Base-by-base conservation (phyloP, 1,140 invertebrate species). In the Bombus cullumanus region DNA sequence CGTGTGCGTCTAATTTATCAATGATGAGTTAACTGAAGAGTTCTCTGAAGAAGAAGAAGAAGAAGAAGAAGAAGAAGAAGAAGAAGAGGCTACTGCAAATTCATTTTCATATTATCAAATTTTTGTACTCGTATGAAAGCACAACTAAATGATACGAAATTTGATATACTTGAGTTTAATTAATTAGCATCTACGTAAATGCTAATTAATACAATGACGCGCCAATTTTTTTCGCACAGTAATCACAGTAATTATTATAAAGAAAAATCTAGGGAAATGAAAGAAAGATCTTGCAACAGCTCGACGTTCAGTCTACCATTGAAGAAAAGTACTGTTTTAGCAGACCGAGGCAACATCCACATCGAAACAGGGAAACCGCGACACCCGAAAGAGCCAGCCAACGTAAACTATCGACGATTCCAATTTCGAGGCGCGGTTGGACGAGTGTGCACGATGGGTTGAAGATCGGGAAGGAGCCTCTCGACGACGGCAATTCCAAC, bases 401-500 rank as follows among this genome's bases (percentile, higher is more conserved):
- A 71, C 25, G 31, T 28, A 66, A 53, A 39, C 64, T 69, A 77
- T 57, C 43, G 75, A 83, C 74, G 69, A 77, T 83, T 76, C n/a
- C 59, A 34, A n/a, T 77, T 57, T 25, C 28, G 43, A 25, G 39
- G 13, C 10, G 25, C 43, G 31, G 43, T 28, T 47, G 18, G 3
- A 22, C 9, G n/a, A 28, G 37, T 28, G 31, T 25, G 59, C 15
- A n/a, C n/a, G 39, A 15, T 13, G 83, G 53, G 39, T 41, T 41
- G 78, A 81, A 47, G 59, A 72, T 81, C 34, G 39, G 37, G 3
- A 80, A 68, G 76, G 41, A 68, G 76, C 5, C 39, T 39, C 66
- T 80, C 66, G 47, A 79, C 83, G 78, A 80, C 28, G 77, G 77
- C 57, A 85, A 74, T 82, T 59, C 74, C 41, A 66, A 34, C 64